Base-by-base conservation (phyloP, 53 echinoderm and acorn worm genomes). In the Paracentrotus lividus region DNA sequence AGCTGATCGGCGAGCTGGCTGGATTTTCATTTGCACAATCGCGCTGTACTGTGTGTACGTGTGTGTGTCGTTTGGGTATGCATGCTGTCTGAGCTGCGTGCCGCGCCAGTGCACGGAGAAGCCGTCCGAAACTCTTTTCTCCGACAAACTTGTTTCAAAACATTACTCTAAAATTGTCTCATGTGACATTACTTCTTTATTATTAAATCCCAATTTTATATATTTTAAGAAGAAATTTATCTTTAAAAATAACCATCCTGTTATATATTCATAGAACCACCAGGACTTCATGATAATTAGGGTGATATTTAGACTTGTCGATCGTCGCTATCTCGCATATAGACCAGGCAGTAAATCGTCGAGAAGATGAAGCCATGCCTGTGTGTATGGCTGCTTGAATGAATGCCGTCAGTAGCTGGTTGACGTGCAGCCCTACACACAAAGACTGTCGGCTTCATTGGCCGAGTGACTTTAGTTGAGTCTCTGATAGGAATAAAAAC, bases 341-440 rank as follows among this genome's bases (percentile, higher is more conserved):
- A 5, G 13, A 18, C 18, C 54, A 15, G 54, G 18, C 54, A 64
- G 27, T 38, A 40, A 20, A 72, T 5, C 20, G 40, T 72, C 21
- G 72, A 72, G 72, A 72, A 38, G 72, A 57, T 87, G 87, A 87
- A 87, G 85, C 85, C 85, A 87, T 87, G 87, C 87, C 32, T 86
- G 57, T 54, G 55, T 87, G 47, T 57, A 87, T 87, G 87, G 87
- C 87, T 87, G 55, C 87, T 87, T 44, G 42, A 42, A 53, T 44
- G 42, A 42, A 53, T 27, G 34, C 54, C 52, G 86, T 85, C 43
- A 29, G 49, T 32, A 42, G 77, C 43, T 42, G 36, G 47, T 33
- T 56, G 57, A 87, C 54, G 85, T 87, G 55, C 87, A 27, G 55
- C 57, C 87, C 85, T 52, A 49, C 57, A 87, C 87, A 87, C 87